Percentiles rank a stretch among this genome's conserved stretches.
Conservation (phyloP, 2,113 vertebrate species). For the Stigmatopora nigra region DNA sequence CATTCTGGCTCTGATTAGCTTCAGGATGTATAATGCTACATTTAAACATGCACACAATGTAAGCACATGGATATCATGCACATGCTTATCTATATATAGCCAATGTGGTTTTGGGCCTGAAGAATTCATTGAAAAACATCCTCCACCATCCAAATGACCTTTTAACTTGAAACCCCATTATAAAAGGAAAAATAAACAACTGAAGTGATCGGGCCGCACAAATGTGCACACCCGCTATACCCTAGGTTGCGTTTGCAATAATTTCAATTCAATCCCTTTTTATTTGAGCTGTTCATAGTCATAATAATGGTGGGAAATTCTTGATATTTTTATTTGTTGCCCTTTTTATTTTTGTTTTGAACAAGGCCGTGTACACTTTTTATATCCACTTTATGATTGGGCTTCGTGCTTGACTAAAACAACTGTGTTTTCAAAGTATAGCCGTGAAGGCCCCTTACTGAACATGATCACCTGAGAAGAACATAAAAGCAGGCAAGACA, state of each 20-base stretch:
- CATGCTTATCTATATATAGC: not conserved
- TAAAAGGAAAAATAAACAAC: not conserved
- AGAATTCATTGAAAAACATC: not conserved
- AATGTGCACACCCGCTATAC: no score
- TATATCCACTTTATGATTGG: conserved; percentile 19
- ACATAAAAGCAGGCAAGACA: conserved; percentile 43
- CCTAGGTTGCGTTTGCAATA: no score
- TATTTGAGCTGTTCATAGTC: not conserved
- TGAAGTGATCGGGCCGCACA: not conserved
- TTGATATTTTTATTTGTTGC: not conserved
- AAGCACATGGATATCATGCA: conserved; percentile 21
- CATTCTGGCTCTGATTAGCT: conserved; percentile 53
- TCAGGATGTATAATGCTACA: conserved; percentile 29
- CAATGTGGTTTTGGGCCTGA: no score
- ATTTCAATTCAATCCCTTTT: not conserved
- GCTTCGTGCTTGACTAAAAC: conserved; percentile 44
- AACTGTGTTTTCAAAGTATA: conserved; percentile 40
- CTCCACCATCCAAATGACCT: not conserved
- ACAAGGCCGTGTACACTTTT: not conserved
- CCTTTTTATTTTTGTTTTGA: not conserved
- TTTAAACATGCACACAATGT: conserved; percentile 16
- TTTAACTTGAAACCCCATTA: no score
- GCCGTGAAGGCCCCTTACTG: conserved; percentile 39
- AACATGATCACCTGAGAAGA: conserved; percentile 43
- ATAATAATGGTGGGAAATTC: not conserved